Evolutionary conservation across 2,888 invertebrate species (phyloP).

Genomic region (Nephrocerus scutellatus): DNA sequence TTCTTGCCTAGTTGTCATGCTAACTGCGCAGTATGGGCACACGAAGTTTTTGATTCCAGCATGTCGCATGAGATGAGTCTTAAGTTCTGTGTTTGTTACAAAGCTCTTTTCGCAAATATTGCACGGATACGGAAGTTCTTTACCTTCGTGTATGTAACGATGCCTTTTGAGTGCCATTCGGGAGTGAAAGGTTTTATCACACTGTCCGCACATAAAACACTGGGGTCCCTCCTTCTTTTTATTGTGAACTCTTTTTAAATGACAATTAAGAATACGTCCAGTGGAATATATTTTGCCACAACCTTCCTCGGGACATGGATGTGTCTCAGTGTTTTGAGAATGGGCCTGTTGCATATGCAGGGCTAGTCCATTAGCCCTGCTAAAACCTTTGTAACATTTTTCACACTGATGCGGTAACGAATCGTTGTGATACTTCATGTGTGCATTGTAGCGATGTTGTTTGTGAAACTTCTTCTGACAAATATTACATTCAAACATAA

Average conservation of each 20-base stretch:
- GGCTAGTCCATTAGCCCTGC: conserved; percentile 37
- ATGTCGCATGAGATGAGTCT: conserved; percentile 20
- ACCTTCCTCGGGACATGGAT: conserved; percentile 36
- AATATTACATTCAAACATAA: conserved; percentile 40
- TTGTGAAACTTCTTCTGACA: conserved; percentile 42
- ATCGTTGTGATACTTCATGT: conserved; percentile 42
- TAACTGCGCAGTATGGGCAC: conserved; percentile 19
- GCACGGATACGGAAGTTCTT: conserved; percentile 10
- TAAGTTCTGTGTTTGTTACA: conserved; percentile 15
- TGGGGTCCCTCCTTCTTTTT: too few relatives aligned
- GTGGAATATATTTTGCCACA: too few relatives aligned
- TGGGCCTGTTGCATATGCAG: conserved; percentile 39
- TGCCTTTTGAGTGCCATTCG: too few relatives aligned
- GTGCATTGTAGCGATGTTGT: conserved; percentile 36
- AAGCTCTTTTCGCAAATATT: conserved; percentile 9
- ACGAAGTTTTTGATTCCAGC: conserved; percentile 19
- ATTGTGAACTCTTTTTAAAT: too few relatives aligned
- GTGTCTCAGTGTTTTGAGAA: conserved; percentile 36
- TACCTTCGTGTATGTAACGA: too few relatives aligned
- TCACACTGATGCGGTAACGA: conserved; percentile 40
- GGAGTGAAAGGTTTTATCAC: too few relatives aligned
- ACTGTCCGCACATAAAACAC: too few relatives aligned
- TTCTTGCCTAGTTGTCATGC: conserved; percentile 16
- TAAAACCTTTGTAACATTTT: conserved; percentile 38
- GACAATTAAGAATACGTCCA: too few relatives aligned